Base-by-base conservation (phyloP, 2,113 vertebrate species). In the Takifugu bimaculatus region DNA sequence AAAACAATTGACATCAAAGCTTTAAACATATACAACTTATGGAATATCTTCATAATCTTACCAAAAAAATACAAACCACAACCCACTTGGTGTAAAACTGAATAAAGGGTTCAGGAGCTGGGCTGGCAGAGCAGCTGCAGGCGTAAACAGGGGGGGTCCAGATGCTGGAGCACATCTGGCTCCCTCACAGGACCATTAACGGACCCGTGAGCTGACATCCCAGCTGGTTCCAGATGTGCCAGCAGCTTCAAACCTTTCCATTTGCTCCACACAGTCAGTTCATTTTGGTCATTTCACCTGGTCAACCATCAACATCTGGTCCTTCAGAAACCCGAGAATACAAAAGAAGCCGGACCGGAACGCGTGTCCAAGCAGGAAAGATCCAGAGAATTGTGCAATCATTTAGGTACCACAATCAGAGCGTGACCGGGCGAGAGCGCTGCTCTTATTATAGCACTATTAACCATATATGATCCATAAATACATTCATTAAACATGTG, bases 401-500 rank as follows among this genome's bases (percentile, higher is more conserved):
- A 65, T 68, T 76, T 76, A 65, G 74, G 77, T 77, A 72, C 20
- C 49, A 61, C 73, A 72, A 72, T 57, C 66, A 68, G 49, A 49
- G 51, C 5, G 5, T 52, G 28, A 76, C 58, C 14, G 43, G 63
- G 52, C 50, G 20, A 20, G 20, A 20, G 20, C 20, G 20, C 20
- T 20, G 20, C 29, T 66, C 51, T 66, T 60, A 65, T 29, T 61
- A 59, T 4, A 68, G 71, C 28, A 67, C 3, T 12, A 65, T 6
- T 15, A 68, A 57, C 10, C 52, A 59, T 49, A 79, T 53, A 77
- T 20, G 29, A 61, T 11, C 20, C 63, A 45, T 7, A 53, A 57
- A 75, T 77, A 85, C 82, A 84, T 88, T 88, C 86, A 77, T 42
- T 6, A 67, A 27, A 68, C 7, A 45, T 15, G 26, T 72, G 70